Conservation (phyloP, 2,113 vertebrate genomes). For the Gobius niger region DNA sequence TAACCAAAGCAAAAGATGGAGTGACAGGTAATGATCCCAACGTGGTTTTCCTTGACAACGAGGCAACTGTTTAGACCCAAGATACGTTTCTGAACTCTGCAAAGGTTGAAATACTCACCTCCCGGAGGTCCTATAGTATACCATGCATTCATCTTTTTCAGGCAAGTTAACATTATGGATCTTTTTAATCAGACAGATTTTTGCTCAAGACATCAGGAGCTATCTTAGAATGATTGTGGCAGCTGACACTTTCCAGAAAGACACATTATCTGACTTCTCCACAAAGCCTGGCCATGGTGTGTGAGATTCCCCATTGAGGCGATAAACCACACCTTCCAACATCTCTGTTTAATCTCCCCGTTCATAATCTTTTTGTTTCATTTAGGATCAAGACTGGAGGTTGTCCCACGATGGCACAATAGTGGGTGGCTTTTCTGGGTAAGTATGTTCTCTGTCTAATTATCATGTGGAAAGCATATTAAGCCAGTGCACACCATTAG, state of each 20-base stretch:
- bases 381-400: slow-evolving; percentile 5
- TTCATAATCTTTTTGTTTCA: slow-evolving; percentile 46
- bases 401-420: not conserved
- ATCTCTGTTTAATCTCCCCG: slow-evolving; percentile 55
- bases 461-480: not conserved
- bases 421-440: slow-evolving; percentile 2
- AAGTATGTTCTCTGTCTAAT: not conserved
- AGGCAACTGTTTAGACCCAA: not conserved
- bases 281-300: slow-evolving; percentile 45
- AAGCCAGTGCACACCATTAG: not conserved
- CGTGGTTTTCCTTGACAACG: slow-evolving; percentile 13
- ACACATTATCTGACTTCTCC: not conserved
- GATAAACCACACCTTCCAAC: slow-evolving; percentile 53
- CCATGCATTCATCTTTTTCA: not conserved
- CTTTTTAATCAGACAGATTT: not conserved
- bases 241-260: not conserved
- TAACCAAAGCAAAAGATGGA: not conserved
- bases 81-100: not conserved
- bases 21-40: not conserved
- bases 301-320: slow-evolving; percentile 69
- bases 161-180: not conserved
- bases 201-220: not conserved
- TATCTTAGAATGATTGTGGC: not conserved
- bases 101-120: slow-evolving; percentile 1
- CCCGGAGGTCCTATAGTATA: not conserved